Base-by-base conservation (phyloP, 2,888 invertebrate species). In the Loripinus fragilis region DNA sequence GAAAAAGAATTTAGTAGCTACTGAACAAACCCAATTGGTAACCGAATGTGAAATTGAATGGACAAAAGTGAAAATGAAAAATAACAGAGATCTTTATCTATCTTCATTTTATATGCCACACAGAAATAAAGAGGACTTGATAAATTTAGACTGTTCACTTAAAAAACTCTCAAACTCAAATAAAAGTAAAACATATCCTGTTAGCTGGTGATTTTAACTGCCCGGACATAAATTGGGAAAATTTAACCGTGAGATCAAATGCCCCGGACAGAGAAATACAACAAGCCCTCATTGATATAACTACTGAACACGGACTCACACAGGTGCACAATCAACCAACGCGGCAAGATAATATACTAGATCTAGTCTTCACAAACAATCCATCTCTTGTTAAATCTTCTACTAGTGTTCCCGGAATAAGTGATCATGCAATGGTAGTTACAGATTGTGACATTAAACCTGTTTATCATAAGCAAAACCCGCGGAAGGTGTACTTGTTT, bases 371-470 rank as follows among this genome's bases (percentile, higher is more conserved):
- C 67, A 66, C 50, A 5, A 48, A 66, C 35, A 70, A 75, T 30
- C 30, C 64, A 30, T 69, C 75, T 3, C 55, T 64, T 33, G 69
- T 69, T 2, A 75, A 75, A 70, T 33, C 60, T 17, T 75, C 70
- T 12, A 25, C 25, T 8, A 55, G 55, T 35, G 55, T 75, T 20
- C 69, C 70, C 8, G 69, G 75, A 17, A 75, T 75, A 7, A 65
- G 64, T 50, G 75, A 75, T 33, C 75, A 75, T 38, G 69, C 42
- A 7, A 75, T 71, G 48, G 50, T 71, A 3, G 67, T 76, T 20
- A 66, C 71, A 8, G 66, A 76, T 45, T 55, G 55, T 33, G 60
- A 76, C 25, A 28, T 76, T 42, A 60, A 20, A 71, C 45, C 66
- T 3, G 28, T 30, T 38, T 38, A 41, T n/a, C 33, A 38, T 41